phyloP scores from a whole-genome alignment of 2,797 vertebrate genomes.

The Margarornis squamiger region DNA sequence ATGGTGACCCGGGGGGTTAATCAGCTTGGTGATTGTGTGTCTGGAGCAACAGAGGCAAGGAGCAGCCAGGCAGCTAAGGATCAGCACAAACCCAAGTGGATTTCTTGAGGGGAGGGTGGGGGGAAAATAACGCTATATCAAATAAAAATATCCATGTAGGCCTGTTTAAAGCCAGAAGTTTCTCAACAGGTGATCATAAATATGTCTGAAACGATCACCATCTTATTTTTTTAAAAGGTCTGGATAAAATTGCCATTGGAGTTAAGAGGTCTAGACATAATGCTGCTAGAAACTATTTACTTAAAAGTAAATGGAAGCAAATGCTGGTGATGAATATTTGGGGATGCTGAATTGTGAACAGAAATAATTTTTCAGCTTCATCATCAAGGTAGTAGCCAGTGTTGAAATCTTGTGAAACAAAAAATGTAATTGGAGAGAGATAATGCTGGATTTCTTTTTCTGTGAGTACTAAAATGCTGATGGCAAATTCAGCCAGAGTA shows the following conservation, averaged over 20 bases:
- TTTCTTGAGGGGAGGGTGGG: neutral
- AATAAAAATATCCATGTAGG: neutral
- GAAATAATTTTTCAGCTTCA: neutral
- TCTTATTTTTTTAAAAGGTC: neutral
- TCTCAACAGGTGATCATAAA: neutral
- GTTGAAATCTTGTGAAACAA: neutral
- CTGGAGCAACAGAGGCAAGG: neutral
- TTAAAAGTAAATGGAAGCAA: neutral
- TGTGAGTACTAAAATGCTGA: neutral
- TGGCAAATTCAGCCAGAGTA: neutral
- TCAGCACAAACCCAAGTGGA: neutral
- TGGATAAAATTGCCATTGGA: neutral
- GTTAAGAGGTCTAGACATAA: neutral
- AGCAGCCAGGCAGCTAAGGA: neutral
- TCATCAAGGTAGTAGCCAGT: neutral
- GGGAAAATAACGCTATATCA: neutral
- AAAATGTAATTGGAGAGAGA: neutral
- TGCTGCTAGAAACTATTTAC: neutral
- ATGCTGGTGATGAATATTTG: neutral
- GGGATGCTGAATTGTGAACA: neutral
- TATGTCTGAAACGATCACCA: neutral
- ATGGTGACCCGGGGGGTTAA: neutral
- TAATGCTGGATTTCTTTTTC: neutral
- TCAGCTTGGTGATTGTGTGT: neutral
- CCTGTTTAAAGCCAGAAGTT: neutral